Evolutionary conservation across 2,113 vertebrate species (phyloP).

Genomic region (Plestiodon gilberti): DNA sequence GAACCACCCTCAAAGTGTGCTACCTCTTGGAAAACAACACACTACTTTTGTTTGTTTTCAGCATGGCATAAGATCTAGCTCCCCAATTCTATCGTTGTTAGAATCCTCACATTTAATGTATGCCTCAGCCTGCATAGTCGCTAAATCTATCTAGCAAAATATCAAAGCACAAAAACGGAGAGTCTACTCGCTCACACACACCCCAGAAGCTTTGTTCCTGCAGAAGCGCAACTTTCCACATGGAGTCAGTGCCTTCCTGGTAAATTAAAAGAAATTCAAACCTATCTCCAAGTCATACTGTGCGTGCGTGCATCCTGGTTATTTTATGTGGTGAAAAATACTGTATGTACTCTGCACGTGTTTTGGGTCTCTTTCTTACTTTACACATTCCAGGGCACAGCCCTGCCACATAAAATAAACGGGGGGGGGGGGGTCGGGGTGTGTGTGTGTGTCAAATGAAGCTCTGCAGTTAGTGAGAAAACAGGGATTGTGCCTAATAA

Average conservation of each 20-base stretch:
- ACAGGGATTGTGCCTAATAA: neutral
- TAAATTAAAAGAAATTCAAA: no score
- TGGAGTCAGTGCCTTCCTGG: neutral
- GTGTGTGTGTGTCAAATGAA: neutral
- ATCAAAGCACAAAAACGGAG: neutral
- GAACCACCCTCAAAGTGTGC: neutral
- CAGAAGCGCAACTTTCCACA: neutral
- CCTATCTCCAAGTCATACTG: neutral
- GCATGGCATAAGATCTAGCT: neutral
- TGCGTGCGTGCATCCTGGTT: neutral
- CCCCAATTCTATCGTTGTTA: neutral
- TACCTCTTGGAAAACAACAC: neutral
- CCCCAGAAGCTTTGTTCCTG: neutral
- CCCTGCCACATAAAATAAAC: no score
- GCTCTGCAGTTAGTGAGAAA: neutral
- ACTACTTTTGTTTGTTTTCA: no score
- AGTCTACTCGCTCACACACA: no score
- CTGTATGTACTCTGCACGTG: neutral
- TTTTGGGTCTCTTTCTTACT: neutral
- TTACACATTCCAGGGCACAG: neutral
- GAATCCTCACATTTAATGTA: neutral
- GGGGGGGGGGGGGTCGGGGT: no score
- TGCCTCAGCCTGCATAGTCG: neutral
- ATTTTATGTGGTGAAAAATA: neutral
- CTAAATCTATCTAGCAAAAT: neutral